These are phyloP conservation scores for Macroteleia sp. DNA, from an alignment of 2,888 invertebrate species.

Conservation along the genomic window DNA sequence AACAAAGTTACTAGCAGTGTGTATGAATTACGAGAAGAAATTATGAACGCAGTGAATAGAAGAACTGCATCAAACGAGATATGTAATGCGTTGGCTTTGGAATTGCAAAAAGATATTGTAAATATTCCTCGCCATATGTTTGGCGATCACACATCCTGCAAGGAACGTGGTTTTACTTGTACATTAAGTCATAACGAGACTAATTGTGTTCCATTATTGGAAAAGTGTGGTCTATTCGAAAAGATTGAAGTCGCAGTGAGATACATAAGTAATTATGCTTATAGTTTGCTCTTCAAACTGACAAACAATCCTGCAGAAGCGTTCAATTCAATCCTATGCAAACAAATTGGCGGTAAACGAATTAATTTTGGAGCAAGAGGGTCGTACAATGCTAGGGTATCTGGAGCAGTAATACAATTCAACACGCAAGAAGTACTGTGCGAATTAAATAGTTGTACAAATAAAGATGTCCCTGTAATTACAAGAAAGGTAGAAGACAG, in stretches of 20 bases:
- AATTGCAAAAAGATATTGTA: constrained; percentile 18
- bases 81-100: background rate
- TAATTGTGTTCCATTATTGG: constrained; percentile 4
- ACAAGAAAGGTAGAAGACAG: constrained; percentile 33
- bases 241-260: background rate
- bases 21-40: constrained; percentile 11
- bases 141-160: constrained; percentile 19
- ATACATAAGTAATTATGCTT: constrained; percentile 14
- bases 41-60: constrained; percentile 10
- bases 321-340: constrained; percentile 41
- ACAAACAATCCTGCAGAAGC: constrained; percentile 38
- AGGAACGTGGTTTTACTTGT: constrained; percentile 4
- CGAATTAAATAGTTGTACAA: constrained; percentile 6
- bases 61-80: background rate
- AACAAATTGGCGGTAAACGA: constrained; percentile 42
- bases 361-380: constrained; percentile 23
- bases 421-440: constrained; percentile 36
- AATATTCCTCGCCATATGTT: constrained; percentile 19
- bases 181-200: background rate
- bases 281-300: constrained; percentile 3
- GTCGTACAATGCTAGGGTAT: constrained; percentile 19
- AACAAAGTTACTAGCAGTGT: constrained; percentile 8
- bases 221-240: constrained; percentile 6
- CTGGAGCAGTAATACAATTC: constrained; percentile 43
- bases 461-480: constrained; percentile 12